These are phyloP conservation scores for Aricia artaxerxes DNA, from an alignment of 2,888 invertebrate genomes.

Conservation along the genomic window DNA sequence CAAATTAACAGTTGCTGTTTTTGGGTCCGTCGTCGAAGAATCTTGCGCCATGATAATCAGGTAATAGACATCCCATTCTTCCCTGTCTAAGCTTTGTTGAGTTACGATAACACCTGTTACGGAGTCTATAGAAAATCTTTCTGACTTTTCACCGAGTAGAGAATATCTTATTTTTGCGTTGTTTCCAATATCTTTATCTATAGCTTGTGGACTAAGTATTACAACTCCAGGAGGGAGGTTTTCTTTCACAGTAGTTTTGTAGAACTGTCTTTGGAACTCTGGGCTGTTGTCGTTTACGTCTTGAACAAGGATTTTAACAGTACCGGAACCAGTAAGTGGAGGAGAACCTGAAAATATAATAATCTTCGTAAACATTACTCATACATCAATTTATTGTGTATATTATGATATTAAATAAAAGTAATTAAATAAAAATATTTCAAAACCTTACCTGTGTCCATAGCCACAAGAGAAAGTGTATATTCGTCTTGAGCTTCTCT, in stretches of 20 bases:
- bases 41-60: conserved; percentile 93
- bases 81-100: conserved; percentile 87
- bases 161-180: conserved; percentile 94
- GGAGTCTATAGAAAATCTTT: conserved; percentile 89
- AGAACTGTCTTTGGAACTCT: conserved; percentile 90
- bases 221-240: conserved; percentile 89
- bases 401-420: too few species aligned
- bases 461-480: conserved; percentile 91
- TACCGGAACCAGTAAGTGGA: conserved; percentile 94
- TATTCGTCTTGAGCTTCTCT: conserved; percentile 92
- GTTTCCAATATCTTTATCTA: conserved; percentile 90
- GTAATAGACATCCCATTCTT: conserved; percentile 87
- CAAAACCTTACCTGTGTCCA: conserved; percentile 89
- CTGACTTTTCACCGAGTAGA: conserved; percentile 89
- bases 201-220: conserved; percentile 89
- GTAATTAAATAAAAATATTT: neutral
- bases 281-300: conserved; percentile 97
- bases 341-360: conserved; percentile 88
- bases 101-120: conserved; percentile 90
- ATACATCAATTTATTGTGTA: neutral
- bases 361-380: neutral
- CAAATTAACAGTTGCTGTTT: conserved; percentile 90
- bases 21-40: conserved; percentile 91
- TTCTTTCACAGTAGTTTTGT: conserved; percentile 89
- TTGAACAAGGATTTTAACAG: conserved; percentile 92